These are phyloP conservation scores for Luperina nickerlii DNA, from an alignment of 2,888 invertebrate genomes.

Conservation along the genomic window DNA sequence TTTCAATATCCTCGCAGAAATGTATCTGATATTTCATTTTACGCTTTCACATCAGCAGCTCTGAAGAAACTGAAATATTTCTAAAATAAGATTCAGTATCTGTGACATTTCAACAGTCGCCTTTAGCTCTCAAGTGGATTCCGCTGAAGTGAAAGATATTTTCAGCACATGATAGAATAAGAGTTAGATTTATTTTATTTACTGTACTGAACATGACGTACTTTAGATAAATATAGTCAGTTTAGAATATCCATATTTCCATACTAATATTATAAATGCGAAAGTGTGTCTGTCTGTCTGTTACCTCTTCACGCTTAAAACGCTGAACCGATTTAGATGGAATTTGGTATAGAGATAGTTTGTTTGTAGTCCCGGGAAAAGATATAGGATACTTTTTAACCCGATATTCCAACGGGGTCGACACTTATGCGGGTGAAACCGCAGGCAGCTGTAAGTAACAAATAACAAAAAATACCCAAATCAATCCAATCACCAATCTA, in stretches of 20 bases:
- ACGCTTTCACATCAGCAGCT: constrained; percentile 29
- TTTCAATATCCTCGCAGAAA: constrained; percentile 11
- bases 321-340: too few relatives aligned
- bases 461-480: too few relatives aligned
- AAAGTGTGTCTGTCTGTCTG: too few relatives aligned
- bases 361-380: too few relatives aligned
- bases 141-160: constrained; percentile 35
- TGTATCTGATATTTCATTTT: constrained; percentile 23
- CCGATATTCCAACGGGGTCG: too few relatives aligned
- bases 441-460: too few relatives aligned
- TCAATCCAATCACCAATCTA: too few relatives aligned
- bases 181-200: constrained; percentile 34
- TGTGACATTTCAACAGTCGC: constrained; percentile 33
- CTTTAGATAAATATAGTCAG: not conserved
- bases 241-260: not conserved
- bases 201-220: not conserved
- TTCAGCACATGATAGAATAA: constrained; percentile 4
- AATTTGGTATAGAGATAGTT: too few relatives aligned
- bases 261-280: too few relatives aligned
- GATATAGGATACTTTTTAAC: too few relatives aligned
- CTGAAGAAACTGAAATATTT: constrained; percentile 33
- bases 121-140: constrained; percentile 34
- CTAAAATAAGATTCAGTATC: constrained; percentile 41
- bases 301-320: too few relatives aligned
- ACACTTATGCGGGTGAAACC: too few relatives aligned